Base-by-base conservation (phyloP, 2,113 vertebrate species). In the Stigmatopora nigra region DNA sequence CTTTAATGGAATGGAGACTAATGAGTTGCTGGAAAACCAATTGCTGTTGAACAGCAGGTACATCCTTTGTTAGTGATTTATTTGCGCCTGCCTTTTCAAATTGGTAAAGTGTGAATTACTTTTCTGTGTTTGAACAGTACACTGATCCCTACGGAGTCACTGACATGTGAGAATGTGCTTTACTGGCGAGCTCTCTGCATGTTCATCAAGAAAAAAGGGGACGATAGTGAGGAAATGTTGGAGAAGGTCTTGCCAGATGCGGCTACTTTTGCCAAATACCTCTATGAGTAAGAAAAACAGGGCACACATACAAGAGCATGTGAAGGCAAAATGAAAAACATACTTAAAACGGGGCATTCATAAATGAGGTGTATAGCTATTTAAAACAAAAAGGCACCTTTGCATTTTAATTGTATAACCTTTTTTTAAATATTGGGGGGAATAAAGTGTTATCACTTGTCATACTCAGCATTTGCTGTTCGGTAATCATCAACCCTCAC, bases 101-200 rank as follows among this genome's bases (percentile, higher is more conserved):
- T 63, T 5, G n/a, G 31, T 12, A n/a, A 25, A 31, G 17, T 7
- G 49, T 2, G 1, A 46, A 5, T 69, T 35, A 72, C 19, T 31
- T 71, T 22, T 71, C 35, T 45, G 49, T 48, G 61, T 70, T 45
- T 66, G 45, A 79, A 72, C 79, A 99, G 97, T 73, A 97, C 93
- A 76, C 66, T 96, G 79, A 92, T 98, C 83, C 90, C 93, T 13
- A 38, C 82, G 76, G 92, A 94, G 25, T 81, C 86, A 38, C 88
- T 99, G 76, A 94, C 91, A 67, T 91, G 93, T 75, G 95, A 99
- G 87, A 93, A 88, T 64, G 91, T 92, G 53, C 80, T 98, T 63
- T 92, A 93, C 71, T 99, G 95, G 96, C 91, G 92, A 79, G 89
- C 90, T 16, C 87, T 97, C 61, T 97, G 94, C 73, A 93, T 97